Conservation (phyloP, 1,140 invertebrate genomes). For the Sitophilus oryzae region DNA sequence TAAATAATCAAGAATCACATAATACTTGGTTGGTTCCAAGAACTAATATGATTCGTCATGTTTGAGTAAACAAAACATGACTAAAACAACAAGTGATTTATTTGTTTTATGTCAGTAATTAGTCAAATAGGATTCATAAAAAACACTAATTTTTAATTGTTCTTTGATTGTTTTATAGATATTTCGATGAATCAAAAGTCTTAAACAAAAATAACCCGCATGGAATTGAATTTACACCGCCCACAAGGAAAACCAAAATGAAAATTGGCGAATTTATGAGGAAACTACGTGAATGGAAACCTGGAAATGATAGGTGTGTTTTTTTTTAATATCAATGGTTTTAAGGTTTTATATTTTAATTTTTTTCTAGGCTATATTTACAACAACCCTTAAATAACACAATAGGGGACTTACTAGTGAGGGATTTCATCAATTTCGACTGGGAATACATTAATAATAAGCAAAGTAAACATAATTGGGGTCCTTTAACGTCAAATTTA, state of each 20-base stretch:
- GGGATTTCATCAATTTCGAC: slow-evolving; percentile 59
- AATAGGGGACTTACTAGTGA: slow-evolving; percentile 52
- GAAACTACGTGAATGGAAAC: slow-evolving; percentile 48
- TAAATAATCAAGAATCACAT: no score
- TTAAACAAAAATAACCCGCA: slow-evolving; percentile 37
- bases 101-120: no score
- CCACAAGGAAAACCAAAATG: slow-evolving; percentile 53
- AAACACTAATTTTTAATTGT: no score
- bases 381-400: slow-evolving; percentile 58
- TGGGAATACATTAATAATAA: slow-evolving; percentile 56
- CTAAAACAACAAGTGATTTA: no score
- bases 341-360: neutral
- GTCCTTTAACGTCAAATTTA: slow-evolving; percentile 59
- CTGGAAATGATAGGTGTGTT: slow-evolving; percentile 49
- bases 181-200: slow-evolving; percentile 59
- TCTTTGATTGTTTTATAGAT: slow-evolving; percentile 48
- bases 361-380: slow-evolving; percentile 56
- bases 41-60: no score
- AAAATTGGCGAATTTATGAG: slow-evolving; percentile 54
- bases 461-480: slow-evolving; percentile 56
- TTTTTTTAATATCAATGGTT: slow-evolving; percentile 11
- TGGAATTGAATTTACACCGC: slow-evolving; percentile 48
- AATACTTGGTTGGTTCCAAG: no score
- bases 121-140: no score
- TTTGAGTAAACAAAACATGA: no score